phyloP scores from a whole-genome alignment of 2,888 invertebrate species.

The Noctua pronuba region DNA sequence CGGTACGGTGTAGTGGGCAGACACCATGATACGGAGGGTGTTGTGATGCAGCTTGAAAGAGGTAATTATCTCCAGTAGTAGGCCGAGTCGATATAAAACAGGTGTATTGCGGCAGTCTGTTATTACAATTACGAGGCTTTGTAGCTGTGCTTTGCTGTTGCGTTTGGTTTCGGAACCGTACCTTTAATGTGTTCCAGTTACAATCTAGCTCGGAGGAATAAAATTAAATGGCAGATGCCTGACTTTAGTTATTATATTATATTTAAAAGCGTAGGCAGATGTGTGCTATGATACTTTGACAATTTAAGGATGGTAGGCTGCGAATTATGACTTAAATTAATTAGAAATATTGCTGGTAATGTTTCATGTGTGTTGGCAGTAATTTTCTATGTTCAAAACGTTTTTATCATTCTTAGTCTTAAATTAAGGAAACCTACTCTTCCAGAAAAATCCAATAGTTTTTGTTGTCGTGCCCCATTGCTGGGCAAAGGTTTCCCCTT shows the following conservation, averaged over 20 bases:
- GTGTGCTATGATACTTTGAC: slow-evolving; percentile 4
- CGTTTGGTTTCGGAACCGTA: background rate
- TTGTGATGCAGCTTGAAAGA: too few species aligned
- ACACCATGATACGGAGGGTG: too few species aligned
- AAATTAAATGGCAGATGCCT: slow-evolving; percentile 25
- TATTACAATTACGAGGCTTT: background rate
- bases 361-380: background rate
- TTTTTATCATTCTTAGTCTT: background rate
- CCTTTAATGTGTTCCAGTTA: slow-evolving; percentile 9
- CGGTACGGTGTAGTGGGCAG: too few species aligned
- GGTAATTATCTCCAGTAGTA: too few species aligned
- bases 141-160: background rate
- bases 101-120: too few species aligned
- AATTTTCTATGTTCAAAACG: background rate
- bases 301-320: background rate
- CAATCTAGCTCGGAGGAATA: slow-evolving; percentile 13
- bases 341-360: background rate
- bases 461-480: background rate
- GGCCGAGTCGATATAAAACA: too few species aligned
- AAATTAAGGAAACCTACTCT: background rate
- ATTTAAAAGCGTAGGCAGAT: background rate
- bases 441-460: background rate
- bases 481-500: too few species aligned
- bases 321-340: background rate
- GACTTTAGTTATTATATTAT: slow-evolving; percentile 17